Percentiles rank a stretch among this genome's conserved stretches.
Conservation (phyloP, 1,140 invertebrate species). For the Drosophila kepulauana region DNA sequence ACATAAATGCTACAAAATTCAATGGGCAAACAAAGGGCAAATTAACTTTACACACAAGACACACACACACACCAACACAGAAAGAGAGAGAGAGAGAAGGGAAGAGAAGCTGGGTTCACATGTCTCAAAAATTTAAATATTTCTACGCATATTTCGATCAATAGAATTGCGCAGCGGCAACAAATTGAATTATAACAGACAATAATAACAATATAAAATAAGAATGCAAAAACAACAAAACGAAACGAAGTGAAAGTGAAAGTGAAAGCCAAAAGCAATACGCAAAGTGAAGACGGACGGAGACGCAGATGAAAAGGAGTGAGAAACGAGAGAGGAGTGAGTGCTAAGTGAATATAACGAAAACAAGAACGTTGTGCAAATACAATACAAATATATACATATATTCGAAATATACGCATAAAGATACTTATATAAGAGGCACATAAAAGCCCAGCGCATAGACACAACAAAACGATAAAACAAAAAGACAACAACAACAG, state of each 20-base stretch:
- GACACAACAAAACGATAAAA: conserved; percentile 47
- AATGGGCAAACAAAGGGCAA: conserved; percentile 57
- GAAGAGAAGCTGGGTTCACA: conserved; percentile 20
- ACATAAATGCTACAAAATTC: conserved; percentile 55
- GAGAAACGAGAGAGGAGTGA: not conserved
- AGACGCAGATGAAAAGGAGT: not conserved
- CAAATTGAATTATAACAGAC: conserved; percentile 62
- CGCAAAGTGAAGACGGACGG: conserved; percentile 1
- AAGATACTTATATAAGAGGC: conserved; percentile 40
- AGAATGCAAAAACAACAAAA: conserved; percentile 12
- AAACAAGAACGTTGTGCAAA: conserved; percentile 31
- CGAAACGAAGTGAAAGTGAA: conserved; percentile 41
- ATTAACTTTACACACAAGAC: conserved; percentile 53
- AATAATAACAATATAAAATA: conserved; percentile 57
- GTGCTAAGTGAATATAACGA: conserved; percentile 37
- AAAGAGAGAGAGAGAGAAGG: not conserved
- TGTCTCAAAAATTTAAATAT: conserved; percentile 62
- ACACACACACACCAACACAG: conserved; percentile 16
- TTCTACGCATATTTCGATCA: conserved; percentile 40
- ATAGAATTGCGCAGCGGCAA: conserved; percentile 41
- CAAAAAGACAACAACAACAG: conserved; percentile 45
- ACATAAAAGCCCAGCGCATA: conserved; percentile 29
- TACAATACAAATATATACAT: conserved; percentile 22
- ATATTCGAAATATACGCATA: conserved; percentile 11
- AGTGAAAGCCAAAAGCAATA: conserved; percentile 50